These are phyloP conservation scores for Nipponia nippon DNA, from an alignment of 2,113 vertebrate genomes.

Conservation along the genomic window DNA sequence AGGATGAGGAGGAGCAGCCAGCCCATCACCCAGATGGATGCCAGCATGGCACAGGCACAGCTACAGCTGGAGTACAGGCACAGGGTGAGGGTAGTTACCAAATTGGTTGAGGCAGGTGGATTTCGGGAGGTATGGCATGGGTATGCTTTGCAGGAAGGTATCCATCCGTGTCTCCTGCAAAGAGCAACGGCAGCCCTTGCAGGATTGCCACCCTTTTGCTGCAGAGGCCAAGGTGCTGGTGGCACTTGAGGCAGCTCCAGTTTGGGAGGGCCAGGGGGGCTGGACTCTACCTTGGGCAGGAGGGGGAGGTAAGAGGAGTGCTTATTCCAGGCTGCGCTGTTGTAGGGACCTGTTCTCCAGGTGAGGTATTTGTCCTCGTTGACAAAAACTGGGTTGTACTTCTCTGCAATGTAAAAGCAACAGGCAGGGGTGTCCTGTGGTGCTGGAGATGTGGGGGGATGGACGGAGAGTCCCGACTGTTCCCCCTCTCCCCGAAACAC, in stretches of 20 bases:
- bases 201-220: background rate
- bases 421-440: background rate
- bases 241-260: background rate
- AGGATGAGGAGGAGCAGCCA: background rate
- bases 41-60: background rate
- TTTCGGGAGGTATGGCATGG: background rate
- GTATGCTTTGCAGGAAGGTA: background rate
- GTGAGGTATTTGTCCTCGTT: background rate
- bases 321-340: constrained; percentile 22
- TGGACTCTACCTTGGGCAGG: constrained; percentile 47
- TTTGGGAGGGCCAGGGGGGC: fast-evolving
- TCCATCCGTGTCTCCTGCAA: constrained; percentile 52
- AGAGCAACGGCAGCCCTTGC: background rate
- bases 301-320: constrained; percentile 23
- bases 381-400: constrained; percentile 24
- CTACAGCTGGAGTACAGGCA: background rate
- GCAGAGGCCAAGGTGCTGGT: fast-evolving
- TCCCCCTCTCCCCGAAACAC: background rate
- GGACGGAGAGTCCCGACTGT: fast-evolving
- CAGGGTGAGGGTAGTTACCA: background rate
- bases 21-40: fast-evolving
- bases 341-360: constrained; percentile 46
- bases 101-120: background rate
- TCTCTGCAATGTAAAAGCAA: background rate
- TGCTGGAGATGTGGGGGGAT: fast-evolving